Conservation (phyloP, 1,140 invertebrate genomes). For the Palaemon carinicauda region DNA sequence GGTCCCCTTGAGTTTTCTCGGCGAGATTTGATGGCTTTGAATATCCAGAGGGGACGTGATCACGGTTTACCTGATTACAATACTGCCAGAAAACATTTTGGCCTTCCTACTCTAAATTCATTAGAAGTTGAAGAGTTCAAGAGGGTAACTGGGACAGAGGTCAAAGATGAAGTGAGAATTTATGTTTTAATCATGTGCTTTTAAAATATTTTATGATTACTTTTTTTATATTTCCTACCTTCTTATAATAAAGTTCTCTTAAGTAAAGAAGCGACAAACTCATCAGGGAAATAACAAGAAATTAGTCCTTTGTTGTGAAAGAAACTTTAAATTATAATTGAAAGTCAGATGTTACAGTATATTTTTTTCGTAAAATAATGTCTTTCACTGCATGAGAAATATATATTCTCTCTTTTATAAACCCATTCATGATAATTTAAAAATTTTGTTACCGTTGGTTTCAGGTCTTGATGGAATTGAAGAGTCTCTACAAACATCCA, state of each 20-base stretch:
- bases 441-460: neutral
- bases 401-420: too few relatives aligned
- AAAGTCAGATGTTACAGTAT: too few relatives aligned
- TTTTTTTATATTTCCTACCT: neutral
- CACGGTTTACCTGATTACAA: slow-evolving; percentile 77
- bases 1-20: slow-evolving; percentile 77
- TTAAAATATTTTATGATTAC: neutral
- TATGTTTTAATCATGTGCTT: neutral
- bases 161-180: slow-evolving; percentile 60
- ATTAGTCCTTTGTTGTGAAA: too few relatives aligned
- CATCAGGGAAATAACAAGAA: too few relatives aligned
- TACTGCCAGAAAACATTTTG: slow-evolving; percentile 69
- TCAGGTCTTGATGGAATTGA: slow-evolving; percentile 64
- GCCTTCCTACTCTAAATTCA: slow-evolving; percentile 62
- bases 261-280: too few relatives aligned
- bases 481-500: slow-evolving; percentile 67
- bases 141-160: slow-evolving; percentile 59
- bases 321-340: too few relatives aligned
- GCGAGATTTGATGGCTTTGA: slow-evolving; percentile 73
- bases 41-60: slow-evolving; percentile 75
- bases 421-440: neutral
- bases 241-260: too few relatives aligned
- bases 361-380: too few relatives aligned
- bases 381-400: too few relatives aligned
- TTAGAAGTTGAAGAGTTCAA: slow-evolving; percentile 64